Evolutionary conservation across 2,113 vertebrate genomes (phyloP).

Genomic region (Corythornis cristatus): DNA sequence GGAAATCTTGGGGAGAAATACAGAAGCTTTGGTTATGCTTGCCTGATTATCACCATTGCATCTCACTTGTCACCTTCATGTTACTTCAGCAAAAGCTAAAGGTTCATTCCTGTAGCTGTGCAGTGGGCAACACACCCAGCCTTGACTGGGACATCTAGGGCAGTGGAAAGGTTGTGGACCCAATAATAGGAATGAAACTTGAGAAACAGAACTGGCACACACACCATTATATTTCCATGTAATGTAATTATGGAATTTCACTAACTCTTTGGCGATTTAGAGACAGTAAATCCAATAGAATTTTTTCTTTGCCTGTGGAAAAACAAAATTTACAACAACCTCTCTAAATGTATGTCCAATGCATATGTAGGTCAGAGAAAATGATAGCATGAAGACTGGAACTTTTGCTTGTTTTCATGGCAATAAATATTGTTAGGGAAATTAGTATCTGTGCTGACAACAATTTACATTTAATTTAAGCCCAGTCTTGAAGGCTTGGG

Average conservation of each 20-base stretch:
- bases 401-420: not conserved
- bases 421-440: not conserved
- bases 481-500: not conserved
- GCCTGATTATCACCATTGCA: not conserved
- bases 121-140: not conserved
- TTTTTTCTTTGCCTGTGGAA: not conserved
- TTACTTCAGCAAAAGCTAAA: not conserved
- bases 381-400: not conserved
- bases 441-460: not conserved
- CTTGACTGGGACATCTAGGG: not conserved
- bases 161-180: not conserved
- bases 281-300: not conserved
- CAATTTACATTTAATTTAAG: not conserved
- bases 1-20: not conserved
- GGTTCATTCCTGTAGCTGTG: rapidly evolving
- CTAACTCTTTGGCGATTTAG: not conserved
- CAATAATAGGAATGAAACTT: not conserved
- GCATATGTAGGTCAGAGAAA: not conserved
- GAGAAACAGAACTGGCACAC: not conserved
- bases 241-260: not conserved
- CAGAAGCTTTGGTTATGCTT: not conserved
- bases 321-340: not conserved
- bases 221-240: not conserved
- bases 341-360: not conserved
- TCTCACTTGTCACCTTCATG: not conserved